Percentiles rank a stretch among this genome's conserved stretches.
phyloP scores from a whole-genome alignment of 2,113 vertebrate species.

The Embiotoca jacksoni region DNA sequence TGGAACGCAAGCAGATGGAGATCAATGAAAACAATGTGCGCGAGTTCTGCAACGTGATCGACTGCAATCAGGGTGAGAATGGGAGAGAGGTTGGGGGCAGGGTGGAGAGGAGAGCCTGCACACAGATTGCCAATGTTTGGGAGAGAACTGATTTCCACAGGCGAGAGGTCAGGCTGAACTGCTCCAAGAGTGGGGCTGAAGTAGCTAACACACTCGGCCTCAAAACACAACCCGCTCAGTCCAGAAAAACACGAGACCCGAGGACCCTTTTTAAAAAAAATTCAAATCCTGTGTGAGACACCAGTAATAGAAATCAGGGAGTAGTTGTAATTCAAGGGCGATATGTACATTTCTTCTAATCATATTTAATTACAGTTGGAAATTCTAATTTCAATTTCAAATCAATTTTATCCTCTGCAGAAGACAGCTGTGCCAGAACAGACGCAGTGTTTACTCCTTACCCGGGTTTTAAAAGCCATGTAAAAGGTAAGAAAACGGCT shows the following conservation, averaged over 20 bases:
- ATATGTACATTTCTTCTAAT: constrained; percentile 26
- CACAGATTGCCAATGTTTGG: constrained; percentile 86
- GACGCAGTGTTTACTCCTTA: constrained; percentile 98
- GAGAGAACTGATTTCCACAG: constrained; percentile 85
- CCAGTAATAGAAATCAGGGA: constrained; percentile 57
- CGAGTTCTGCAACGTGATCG: constrained; percentile 99
- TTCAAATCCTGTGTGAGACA: constrained; percentile 56
- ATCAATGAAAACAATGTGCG: constrained; percentile 99
- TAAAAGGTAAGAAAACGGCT: constrained; percentile 88
- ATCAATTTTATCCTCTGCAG: constrained; percentile 78
- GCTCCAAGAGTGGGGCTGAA: constrained; percentile 73
- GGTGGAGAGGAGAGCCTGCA: constrained; percentile 77
- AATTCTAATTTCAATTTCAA: constrained; percentile 25
- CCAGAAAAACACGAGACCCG: constrained; percentile 61
- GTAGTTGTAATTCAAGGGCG: constrained; percentile 32
- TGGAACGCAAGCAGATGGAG: constrained; percentile 99
- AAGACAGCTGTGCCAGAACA: constrained; percentile 98
- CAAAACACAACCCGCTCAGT: constrained; percentile 70
- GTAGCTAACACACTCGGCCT: constrained; percentile 77
- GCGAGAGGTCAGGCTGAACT: constrained; percentile 82
- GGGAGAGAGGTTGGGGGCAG: constrained; percentile 60
- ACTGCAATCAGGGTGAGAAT: constrained; percentile 99
- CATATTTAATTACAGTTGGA: constrained; percentile 26
- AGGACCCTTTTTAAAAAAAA: constrained; percentile 43
- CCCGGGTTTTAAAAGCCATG: constrained; percentile 98